phyloP scores from a whole-genome alignment of 2,797 vertebrate genomes.

The Pogonophryne albipinna region DNA sequence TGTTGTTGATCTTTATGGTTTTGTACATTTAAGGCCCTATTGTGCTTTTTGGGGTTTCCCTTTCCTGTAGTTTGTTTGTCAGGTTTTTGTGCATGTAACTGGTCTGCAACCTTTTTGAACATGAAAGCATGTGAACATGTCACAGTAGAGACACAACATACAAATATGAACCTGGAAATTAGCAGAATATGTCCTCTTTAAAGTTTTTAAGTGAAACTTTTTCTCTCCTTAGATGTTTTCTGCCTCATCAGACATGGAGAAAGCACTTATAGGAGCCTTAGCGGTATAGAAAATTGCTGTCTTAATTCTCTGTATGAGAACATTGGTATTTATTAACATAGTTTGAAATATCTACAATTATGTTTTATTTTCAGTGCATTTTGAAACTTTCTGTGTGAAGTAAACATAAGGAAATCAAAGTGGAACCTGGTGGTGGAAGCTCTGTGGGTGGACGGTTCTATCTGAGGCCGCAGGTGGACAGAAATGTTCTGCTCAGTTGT shows the following conservation, averaged over 20 bases:
- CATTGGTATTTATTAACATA: background rate
- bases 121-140: too few species aligned
- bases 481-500: slow-evolving; percentile 31
- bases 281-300: background rate
- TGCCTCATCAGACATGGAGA: background rate
- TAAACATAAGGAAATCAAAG: slow-evolving; percentile 9
- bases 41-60: too few species aligned
- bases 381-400: slow-evolving; percentile 1
- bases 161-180: background rate
- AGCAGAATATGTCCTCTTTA: too few species aligned
- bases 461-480: slow-evolving; percentile 15
- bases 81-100: too few species aligned
- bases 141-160: too few species aligned
- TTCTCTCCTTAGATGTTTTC: too few species aligned
- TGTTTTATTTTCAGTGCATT: background rate
- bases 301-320: background rate
- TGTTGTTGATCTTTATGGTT: background rate
- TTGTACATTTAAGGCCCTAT: too few species aligned
- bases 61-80: too few species aligned
- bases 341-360: background rate
- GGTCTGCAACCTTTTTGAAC: too few species aligned
- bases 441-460: slow-evolving; percentile 9
- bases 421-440: background rate
- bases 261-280: background rate
- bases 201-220: too few species aligned